Evolutionary conservation across 2,113 vertebrate species (phyloP), one percentile per base, ranked within the genome.

Genomic region (Oncorhynchus tshawytscha): DNA sequence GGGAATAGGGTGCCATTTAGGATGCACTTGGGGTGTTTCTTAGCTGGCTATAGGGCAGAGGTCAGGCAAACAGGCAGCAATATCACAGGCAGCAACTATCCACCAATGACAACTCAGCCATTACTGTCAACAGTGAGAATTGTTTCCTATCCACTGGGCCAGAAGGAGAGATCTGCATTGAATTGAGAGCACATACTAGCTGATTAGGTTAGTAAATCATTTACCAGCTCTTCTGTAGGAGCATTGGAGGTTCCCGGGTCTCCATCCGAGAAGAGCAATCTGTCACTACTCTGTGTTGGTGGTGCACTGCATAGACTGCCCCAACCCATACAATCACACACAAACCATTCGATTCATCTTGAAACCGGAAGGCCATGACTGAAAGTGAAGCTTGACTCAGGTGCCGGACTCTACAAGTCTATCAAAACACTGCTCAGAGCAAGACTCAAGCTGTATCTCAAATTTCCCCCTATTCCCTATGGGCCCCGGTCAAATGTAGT

Each of bases 131-230:
- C 9, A 4, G 59, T 39, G 64, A 76, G 74, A 86, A 79, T 71
- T 78, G 84, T 70, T 72, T 83, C 49, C 71, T 67, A 80, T 67
- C 80, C 77, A 76, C 79, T 72, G 39, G 74, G 59, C 75, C 77
- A 76, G 59, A 81, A 86, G 75, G 59, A 73, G 45, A 75, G 22
- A 85, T 85, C 77, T 83, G 80, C 85, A 84, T 78, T 78, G 78
- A 74, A 87, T 73, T 80, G 72, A 64, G 75, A 82, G 74, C 79
- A 81, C 75, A 74, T 22, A 74, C 57, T 64, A 54, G 67, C 57
- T 86, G 82, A 88, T 85, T 88, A 81, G 83, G 76, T 88, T 34
- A 1, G 81, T 91, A 90, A 91, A 91, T 90, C 81, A 91, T 91
- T 90, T 81, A 88, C 73, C 39, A 76, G 75, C 76, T 62, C 77